These are phyloP conservation scores for Baccha elongata DNA, from an alignment of 2,888 invertebrate species.

Conservation along the genomic window DNA sequence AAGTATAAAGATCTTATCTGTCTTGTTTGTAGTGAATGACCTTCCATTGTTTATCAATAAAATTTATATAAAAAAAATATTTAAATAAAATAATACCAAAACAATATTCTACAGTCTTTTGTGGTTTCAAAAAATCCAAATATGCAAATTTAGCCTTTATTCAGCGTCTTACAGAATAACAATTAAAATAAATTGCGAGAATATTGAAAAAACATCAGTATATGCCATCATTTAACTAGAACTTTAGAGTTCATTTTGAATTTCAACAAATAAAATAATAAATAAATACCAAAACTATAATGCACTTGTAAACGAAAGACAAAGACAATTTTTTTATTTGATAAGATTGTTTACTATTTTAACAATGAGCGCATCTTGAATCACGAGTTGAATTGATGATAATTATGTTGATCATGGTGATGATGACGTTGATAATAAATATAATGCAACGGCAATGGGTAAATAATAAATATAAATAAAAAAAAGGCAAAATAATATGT, in stretches of 20 bases:
- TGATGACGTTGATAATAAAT: background rate
- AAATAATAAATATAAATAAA: background rate
- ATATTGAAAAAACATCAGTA: background rate
- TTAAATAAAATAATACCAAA: background rate
- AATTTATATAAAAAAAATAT: too few relatives aligned
- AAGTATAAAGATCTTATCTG: background rate
- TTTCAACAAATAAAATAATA: background rate
- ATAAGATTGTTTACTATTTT: slow-evolving; percentile 56
- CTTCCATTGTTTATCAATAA: background rate
- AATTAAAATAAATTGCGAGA: background rate
- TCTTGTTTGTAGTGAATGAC: background rate
- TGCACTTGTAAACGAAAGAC: slow-evolving; percentile 2
- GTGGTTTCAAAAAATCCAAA: background rate
- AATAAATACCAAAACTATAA: background rate
- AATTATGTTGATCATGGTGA: slow-evolving; percentile 10
- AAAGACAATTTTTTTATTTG: slow-evolving; percentile 42
- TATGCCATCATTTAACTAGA: background rate
- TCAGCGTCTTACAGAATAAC: background rate
- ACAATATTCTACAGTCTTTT: background rate
- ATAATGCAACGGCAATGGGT: background rate
- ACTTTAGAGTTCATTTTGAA: background rate
- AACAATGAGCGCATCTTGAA: slow-evolving; percentile 30
- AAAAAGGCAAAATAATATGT: background rate
- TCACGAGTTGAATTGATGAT: slow-evolving; percentile 63
- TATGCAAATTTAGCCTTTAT: background rate